Conservation (phyloP, 2,113 vertebrate species). For the Promerops cafer region DNA sequence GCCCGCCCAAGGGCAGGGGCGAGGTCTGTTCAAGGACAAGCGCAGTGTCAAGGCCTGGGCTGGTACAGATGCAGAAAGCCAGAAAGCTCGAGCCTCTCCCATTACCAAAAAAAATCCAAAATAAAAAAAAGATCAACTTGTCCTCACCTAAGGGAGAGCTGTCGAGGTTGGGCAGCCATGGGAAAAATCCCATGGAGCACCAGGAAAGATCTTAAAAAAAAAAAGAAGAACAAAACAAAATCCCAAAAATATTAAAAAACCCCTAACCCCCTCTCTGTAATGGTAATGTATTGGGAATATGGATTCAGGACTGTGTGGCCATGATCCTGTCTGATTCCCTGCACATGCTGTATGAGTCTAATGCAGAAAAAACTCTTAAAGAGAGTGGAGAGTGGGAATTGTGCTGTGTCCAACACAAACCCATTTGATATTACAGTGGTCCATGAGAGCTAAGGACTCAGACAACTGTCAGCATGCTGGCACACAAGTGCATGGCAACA, state of each 20-base stretch:
- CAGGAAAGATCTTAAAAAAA: neutral
- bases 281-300: neutral
- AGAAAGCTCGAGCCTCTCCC: neutral
- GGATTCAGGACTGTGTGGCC: neutral
- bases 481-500: neutral
- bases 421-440: neutral
- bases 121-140: fast-evolving
- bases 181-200: neutral
- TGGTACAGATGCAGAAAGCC: neutral
- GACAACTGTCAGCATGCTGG: neutral
- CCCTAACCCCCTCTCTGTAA: fast-evolving
- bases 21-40: neutral
- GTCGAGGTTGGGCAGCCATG: fast-evolving
- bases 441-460: fast-evolving
- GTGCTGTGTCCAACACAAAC: neutral
- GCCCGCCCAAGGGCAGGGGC: fast-evolving
- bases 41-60: neutral
- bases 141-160: neutral
- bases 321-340: no score
- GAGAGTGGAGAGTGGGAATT: neutral
- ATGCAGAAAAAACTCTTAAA: no score
- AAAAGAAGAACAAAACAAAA: no score
- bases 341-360: no score
- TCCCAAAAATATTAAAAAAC: fast-evolving
- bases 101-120: no score